These are phyloP conservation scores for Magallana ariakensis DNA, from an alignment of 1,140 invertebrate species.

Conservation along the genomic window DNA sequence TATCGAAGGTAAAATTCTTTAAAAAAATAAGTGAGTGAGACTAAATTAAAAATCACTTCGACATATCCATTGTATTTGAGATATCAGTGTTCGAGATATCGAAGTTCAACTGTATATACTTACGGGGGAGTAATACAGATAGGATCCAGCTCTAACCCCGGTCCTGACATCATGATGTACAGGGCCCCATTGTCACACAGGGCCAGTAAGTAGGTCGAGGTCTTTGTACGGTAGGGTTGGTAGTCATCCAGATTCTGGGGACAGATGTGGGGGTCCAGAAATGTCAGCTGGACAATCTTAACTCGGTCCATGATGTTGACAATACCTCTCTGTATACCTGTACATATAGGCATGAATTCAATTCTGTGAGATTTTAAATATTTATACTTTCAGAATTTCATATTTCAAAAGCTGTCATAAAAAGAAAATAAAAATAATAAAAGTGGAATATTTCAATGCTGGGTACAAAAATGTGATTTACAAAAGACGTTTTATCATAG, in stretches of 20 bases:
- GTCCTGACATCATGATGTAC: slow-evolving; percentile 60
- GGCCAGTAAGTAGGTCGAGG: slow-evolving; percentile 68
- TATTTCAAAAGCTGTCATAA: too few relatives aligned
- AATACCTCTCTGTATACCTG: slow-evolving; percentile 70
- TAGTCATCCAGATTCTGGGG: slow-evolving; percentile 62
- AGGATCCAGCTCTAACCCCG: slow-evolving; percentile 57
- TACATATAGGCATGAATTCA: slow-evolving; percentile 21
- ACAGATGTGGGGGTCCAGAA: slow-evolving; percentile 73
- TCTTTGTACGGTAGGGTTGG: slow-evolving; percentile 66
- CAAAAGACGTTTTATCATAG: too few relatives aligned
- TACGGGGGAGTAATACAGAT: slow-evolving; percentile 64
- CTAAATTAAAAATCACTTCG: too few relatives aligned
- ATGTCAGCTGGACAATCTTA: slow-evolving; percentile 64
- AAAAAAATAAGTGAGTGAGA: too few relatives aligned
- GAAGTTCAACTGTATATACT: too few relatives aligned
- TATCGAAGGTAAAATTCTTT: too few relatives aligned
- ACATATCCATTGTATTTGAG: too few relatives aligned
- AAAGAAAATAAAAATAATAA: too few relatives aligned
- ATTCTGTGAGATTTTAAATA: not conserved
- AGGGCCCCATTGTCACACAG: slow-evolving; percentile 66
- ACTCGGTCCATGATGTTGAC: slow-evolving; percentile 62
- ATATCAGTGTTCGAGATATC: too few relatives aligned
- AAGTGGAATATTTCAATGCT: too few relatives aligned
- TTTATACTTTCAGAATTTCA: too few relatives aligned
- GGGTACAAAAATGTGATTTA: too few relatives aligned